Conservation (phyloP, 2,113 vertebrate species). For the Chloropsis hardwickii region DNA sequence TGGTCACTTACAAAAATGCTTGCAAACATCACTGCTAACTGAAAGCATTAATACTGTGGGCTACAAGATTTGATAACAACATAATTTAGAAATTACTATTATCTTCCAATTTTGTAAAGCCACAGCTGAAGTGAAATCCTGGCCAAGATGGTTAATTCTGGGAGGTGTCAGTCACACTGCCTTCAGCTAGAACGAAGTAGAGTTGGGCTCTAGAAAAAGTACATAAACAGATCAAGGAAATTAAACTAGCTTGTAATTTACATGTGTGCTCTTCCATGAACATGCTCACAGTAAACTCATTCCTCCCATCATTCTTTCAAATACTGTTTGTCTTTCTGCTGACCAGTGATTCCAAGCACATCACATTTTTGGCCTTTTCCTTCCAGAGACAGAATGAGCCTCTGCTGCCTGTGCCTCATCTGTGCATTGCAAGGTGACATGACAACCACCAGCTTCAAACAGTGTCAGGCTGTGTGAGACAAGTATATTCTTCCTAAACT, state of each 20-base stretch:
- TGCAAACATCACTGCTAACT: not conserved
- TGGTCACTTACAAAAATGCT: not conserved
- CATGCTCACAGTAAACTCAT: not conserved
- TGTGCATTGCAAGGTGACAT: not conserved
- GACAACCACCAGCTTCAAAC: not conserved
- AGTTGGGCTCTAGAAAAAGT: not conserved
- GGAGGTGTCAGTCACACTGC: not conserved
- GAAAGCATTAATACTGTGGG: not conserved
- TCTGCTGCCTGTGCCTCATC: not conserved
- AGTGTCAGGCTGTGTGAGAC: not conserved
- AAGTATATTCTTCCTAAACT: not conserved
- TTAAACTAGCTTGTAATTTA: not conserved
- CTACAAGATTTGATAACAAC: not conserved
- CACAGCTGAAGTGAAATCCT: not conserved
- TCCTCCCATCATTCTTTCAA: not conserved
- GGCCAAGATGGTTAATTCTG: not conserved
- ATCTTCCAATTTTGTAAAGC: not conserved
- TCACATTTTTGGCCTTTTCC: not conserved
- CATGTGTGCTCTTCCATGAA: not conserved
- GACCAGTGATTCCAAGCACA: not conserved
- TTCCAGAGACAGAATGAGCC: not conserved
- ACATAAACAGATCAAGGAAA: not conserved
- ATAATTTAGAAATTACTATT: not conserved
- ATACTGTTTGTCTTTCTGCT: not conserved
- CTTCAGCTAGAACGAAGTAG: not conserved